Evolutionary conservation across 2,888 invertebrate species (phyloP).

Genomic region (Petrolisthes manimaculis): DNA sequence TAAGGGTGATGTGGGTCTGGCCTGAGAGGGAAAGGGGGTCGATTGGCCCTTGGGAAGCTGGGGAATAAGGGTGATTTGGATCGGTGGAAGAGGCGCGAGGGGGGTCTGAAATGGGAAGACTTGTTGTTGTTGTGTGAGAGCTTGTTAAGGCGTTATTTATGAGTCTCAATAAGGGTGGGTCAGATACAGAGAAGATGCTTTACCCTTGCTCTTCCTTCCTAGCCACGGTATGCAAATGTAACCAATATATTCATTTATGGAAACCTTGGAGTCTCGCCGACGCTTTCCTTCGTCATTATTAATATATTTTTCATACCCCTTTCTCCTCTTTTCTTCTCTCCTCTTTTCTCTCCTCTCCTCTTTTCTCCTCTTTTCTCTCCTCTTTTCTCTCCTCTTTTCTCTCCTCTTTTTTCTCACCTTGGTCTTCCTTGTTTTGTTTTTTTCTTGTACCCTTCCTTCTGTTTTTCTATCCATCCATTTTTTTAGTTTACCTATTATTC

Average conservation of each 20-base stretch:
- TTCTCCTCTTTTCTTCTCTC: neutral
- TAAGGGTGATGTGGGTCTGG: neutral
- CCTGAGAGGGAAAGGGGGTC: neutral
- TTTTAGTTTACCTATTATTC: neutral
- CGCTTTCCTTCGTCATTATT: neutral
- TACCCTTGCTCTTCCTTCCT: conserved; percentile 11
- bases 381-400: neutral
- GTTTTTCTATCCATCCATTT: neutral
- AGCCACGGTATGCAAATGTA: conserved; percentile 29
- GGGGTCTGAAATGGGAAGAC: neutral
- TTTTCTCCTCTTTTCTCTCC: neutral
- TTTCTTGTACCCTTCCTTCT: neutral
- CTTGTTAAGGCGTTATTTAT: conserved; percentile 42
- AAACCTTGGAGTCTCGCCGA: neutral
- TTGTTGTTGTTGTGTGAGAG: conserved; percentile 9
- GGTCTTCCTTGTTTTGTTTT: neutral
- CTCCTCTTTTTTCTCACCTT: neutral
- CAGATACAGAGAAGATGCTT: conserved; percentile 25
- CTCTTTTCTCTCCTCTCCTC: neutral
- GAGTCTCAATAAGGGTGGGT: conserved; percentile 24
- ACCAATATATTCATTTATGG: conserved; percentile 36
- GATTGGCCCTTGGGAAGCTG: neutral
- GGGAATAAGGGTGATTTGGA: neutral
- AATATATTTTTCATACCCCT: neutral
- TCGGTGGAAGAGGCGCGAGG: neutral